These are phyloP conservation scores for Xyrauchen texanus DNA, from an alignment of 2,113 vertebrate species.

Conservation along the genomic window DNA sequence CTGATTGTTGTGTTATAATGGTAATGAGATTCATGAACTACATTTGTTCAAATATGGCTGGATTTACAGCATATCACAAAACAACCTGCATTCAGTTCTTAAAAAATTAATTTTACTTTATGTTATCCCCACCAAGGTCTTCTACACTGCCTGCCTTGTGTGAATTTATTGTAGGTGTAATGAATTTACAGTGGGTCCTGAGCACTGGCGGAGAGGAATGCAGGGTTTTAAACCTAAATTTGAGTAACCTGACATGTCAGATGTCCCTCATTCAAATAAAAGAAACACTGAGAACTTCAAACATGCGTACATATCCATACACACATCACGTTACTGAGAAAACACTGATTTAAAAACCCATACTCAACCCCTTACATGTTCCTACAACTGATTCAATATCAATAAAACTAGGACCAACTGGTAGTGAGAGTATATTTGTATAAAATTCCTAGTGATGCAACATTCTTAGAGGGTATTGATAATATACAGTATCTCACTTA, in stretches of 20 bases:
- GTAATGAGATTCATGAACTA: neutral
- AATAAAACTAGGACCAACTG: neutral
- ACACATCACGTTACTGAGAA: conserved; percentile 44
- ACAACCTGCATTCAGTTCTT: neutral
- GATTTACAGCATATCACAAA: too few species aligned
- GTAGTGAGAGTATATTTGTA: neutral
- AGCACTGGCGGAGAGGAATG: conserved; percentile 14
- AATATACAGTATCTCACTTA: neutral
- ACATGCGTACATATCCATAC: conserved; percentile 37
- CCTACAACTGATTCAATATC: conserved; percentile 21
- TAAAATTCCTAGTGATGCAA: neutral
- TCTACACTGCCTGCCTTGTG: too few species aligned
- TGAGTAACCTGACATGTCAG: neutral
- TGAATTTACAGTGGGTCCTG: neutral
- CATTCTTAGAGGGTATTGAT: conserved; percentile 13
- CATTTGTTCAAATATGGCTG: neutral
- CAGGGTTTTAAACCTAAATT: neutral
- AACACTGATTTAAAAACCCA: conserved; percentile 40
- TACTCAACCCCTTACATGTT: conserved; percentile 40
- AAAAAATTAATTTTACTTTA: neutral
- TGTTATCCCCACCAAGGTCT: neutral
- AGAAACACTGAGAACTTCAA: conserved; percentile 49
- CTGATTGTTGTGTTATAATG: conserved; percentile 36
- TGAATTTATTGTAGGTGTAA: too few species aligned
- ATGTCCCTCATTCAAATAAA: conserved; percentile 45